Conservation (phyloP, 2,797 vertebrate species). For the Cryptoblepharus egeriae region DNA sequence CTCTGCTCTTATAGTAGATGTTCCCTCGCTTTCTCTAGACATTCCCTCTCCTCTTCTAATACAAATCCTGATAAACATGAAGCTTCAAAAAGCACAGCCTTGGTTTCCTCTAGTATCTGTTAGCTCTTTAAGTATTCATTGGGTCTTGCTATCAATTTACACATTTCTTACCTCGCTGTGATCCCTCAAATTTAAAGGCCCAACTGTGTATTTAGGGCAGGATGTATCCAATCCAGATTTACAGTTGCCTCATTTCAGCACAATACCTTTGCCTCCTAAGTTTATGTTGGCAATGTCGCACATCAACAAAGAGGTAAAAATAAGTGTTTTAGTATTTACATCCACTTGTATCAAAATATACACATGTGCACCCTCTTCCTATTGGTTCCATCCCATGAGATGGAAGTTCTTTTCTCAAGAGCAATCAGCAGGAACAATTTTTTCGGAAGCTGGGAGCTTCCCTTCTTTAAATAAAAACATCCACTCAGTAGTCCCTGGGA, state of each 20-base stretch:
- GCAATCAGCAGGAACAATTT: slow-evolving; percentile 68
- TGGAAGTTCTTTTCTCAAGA: slow-evolving; percentile 53
- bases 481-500: slow-evolving; percentile 59
- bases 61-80: neutral
- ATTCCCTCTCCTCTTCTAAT: neutral
- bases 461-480: slow-evolving; percentile 52
- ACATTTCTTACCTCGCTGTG: slow-evolving; percentile 46
- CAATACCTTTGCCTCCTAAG: slow-evolving; percentile 69
- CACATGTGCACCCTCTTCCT: slow-evolving; percentile 54
- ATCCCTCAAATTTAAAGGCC: slow-evolving; percentile 55
- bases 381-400: slow-evolving; percentile 42
- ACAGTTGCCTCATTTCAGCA: slow-evolving; percentile 65
- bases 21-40: neutral
- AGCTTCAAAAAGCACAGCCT: neutral
- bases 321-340: slow-evolving; percentile 68
- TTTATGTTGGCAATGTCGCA: slow-evolving; percentile 54
- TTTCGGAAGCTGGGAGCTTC: slow-evolving; percentile 62
- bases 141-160: slow-evolving; percentile 55
- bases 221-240: slow-evolving; percentile 71
- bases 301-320: slow-evolving; percentile 71
- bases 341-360: slow-evolving; percentile 18
- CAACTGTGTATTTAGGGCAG: slow-evolving; percentile 71
- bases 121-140: slow-evolving; percentile 1
- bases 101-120: neutral
- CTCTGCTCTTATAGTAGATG: neutral